Conservation (phyloP, 2,113 vertebrate genomes). For the Antechinus flavipes region DNA sequence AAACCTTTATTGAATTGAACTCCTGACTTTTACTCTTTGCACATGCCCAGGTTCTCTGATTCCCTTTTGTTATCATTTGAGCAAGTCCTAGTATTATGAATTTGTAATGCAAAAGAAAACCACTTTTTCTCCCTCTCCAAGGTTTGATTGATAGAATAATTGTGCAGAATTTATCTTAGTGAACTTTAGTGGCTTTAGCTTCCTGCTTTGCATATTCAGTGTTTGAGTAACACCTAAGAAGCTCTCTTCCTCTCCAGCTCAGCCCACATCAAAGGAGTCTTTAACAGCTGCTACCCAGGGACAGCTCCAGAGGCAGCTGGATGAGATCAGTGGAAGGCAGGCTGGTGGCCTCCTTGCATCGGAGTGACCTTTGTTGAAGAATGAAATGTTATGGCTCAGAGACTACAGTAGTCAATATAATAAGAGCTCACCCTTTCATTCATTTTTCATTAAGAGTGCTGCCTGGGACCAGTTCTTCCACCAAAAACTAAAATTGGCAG, state of each 20-base stretch:
- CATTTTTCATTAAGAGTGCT: conserved; percentile 54
- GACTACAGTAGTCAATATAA: not conserved
- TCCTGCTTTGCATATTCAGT: conserved; percentile 35
- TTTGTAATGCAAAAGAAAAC: not conserved
- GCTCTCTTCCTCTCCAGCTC: conserved; percentile 69
- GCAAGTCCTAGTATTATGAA: not conserved
- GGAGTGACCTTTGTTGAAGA: conserved; percentile 82
- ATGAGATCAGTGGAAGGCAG: conserved; percentile 66
- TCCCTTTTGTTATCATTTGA: not conserved
- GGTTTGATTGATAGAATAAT: not conserved
- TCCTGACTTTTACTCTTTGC: not conserved
- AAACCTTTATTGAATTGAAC: not conserved
- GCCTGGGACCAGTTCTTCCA: not conserved
- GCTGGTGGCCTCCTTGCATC: conserved; percentile 72
- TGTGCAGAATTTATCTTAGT: not conserved
- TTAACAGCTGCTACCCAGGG: conserved; percentile 73
- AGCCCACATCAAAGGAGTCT: conserved; percentile 83
- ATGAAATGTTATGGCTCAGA: conserved; percentile 42
- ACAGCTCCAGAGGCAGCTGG: conserved; percentile 67
- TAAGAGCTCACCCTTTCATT: conserved; percentile 12
- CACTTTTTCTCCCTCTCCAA: not conserved
- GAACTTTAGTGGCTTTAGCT: not conserved
- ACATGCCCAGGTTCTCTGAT: not conserved
- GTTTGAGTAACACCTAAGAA: not conserved
- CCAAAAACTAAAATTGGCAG: not conserved